Percentiles rank a stretch among this genome's conserved stretches.
phyloP scores from a whole-genome alignment of 37 sponge, comb jelly and placozoan genomes.

The Aplysina aerophoba region DNA sequence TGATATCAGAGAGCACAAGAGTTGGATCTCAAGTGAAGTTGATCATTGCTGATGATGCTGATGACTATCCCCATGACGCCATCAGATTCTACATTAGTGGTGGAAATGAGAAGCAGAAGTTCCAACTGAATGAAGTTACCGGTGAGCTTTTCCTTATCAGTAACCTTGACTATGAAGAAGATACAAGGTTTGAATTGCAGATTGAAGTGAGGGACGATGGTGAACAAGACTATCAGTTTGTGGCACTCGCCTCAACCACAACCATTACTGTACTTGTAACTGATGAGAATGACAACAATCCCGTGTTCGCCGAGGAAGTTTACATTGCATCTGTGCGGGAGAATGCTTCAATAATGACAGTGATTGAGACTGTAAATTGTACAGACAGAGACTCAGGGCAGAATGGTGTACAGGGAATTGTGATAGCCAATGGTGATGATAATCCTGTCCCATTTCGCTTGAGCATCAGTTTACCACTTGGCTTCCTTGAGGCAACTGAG shows the following conservation, averaged over 20 bases:
- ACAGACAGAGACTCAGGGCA: constrained; percentile 56
- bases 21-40: constrained; percentile 39
- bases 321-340: neutral
- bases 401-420: constrained; percentile 35
- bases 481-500: neutral
- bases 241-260: constrained; percentile 6
- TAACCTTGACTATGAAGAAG: constrained; percentile 61
- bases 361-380: constrained; percentile 35
- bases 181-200: constrained; percentile 39
- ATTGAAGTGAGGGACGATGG: constrained; percentile 68
- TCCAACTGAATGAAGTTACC: constrained; percentile 49
- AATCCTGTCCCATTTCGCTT: neutral
- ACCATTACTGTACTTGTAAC: constrained; percentile 40
- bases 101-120: constrained; percentile 51
- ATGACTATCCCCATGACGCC: constrained; percentile 52
- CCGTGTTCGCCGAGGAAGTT: constrained; percentile 33
- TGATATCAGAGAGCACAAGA: constrained; percentile 35
- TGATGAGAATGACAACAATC: constrained; percentile 80
- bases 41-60: constrained; percentile 56
- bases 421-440: neutral
- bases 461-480: neutral
- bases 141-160: constrained; percentile 55
- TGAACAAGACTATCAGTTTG: constrained; percentile 44
- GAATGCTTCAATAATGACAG: neutral
- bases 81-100: constrained; percentile 48